phyloP scores from a whole-genome alignment of 2,888 invertebrate genomes.

The Charanyca ferruginea region DNA sequence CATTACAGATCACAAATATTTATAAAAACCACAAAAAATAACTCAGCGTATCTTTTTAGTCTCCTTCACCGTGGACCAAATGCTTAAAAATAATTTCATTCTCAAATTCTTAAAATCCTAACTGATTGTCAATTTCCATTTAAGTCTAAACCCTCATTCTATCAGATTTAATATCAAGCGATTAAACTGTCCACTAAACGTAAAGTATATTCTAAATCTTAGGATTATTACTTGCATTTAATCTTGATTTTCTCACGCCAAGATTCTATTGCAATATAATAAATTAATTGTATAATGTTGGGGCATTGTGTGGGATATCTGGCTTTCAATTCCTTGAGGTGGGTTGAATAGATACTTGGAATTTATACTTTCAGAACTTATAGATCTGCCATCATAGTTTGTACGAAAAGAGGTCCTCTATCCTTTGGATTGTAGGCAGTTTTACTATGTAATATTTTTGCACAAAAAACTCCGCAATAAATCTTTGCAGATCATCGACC shows the following conservation, averaged over 20 bases:
- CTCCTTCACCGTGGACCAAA: background rate
- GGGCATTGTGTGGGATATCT: constrained; percentile 30
- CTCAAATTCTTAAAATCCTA: constrained; percentile 23
- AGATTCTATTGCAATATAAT: constrained; percentile 34
- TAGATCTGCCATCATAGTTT: constrained; percentile 1
- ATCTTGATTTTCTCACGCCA: constrained; percentile 40
- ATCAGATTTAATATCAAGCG: constrained; percentile 40
- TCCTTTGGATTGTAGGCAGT: background rate
- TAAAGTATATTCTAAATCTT: constrained; percentile 40
- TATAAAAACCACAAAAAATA: too few species aligned
- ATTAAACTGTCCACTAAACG: constrained; percentile 49
- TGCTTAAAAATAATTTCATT: background rate
- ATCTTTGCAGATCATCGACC: background rate
- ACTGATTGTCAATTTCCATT: constrained; percentile 20
- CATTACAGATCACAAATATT: too few species aligned
- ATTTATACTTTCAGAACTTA: background rate
- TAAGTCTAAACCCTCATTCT: constrained; percentile 20
- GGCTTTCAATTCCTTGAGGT: constrained; percentile 13
- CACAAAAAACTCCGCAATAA: too few species aligned
- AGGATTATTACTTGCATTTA: constrained; percentile 32
- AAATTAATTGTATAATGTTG: constrained; percentile 37
- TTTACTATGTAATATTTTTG: too few species aligned
- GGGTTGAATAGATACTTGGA: constrained; percentile 1
- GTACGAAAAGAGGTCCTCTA: background rate
- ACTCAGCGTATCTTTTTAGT: background rate